Evolutionary conservation across 2,888 invertebrate species (phyloP).

Genomic region (Abscondita cerata): DNA sequence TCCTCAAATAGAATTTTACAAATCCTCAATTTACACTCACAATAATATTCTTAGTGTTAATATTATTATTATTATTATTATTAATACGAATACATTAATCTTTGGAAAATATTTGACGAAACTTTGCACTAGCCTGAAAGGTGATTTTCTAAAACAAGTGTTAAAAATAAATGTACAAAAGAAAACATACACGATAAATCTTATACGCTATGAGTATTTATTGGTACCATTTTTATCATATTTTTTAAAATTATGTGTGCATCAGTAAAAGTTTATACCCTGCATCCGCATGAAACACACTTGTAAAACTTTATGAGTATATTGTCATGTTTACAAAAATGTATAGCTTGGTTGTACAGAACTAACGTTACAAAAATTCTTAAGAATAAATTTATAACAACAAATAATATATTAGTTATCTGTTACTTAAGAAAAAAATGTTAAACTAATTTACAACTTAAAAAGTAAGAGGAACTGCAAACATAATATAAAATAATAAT

Average conservation of each 20-base stretch:
- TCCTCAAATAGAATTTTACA: slow-evolving; percentile 50
- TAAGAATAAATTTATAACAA: too few species aligned
- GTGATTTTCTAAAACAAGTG: slow-evolving; percentile 22
- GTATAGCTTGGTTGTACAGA: slow-evolving; percentile 8
- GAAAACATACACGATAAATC: slow-evolving; percentile 15
- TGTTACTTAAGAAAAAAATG: too few species aligned
- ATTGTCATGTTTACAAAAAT: slow-evolving; percentile 27
- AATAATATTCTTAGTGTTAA: slow-evolving; percentile 15
- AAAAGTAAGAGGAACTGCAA: slow-evolving; percentile 42
- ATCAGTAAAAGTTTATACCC: slow-evolving; percentile 38
- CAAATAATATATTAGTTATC: too few species aligned
- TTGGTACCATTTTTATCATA: slow-evolving; percentile 35
- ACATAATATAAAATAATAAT: slow-evolving; percentile 55
- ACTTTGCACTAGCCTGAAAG: slow-evolving; percentile 45
- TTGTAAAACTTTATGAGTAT: slow-evolving; percentile 19
- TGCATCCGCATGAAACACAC: slow-evolving; percentile 37
- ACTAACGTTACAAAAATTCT: neutral
- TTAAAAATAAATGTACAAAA: slow-evolving; percentile 27
- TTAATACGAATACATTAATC: slow-evolving; percentile 15
- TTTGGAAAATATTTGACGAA: slow-evolving; percentile 25
- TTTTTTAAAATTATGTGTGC: slow-evolving; percentile 23
- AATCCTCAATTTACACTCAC: slow-evolving; percentile 46
- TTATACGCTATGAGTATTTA: slow-evolving; percentile 35
- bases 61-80: too few species aligned
- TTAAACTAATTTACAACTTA: slow-evolving; percentile 4